Conservation (phyloP, 2,888 invertebrate genomes). For the Caenorhabditis sp. region DNA sequence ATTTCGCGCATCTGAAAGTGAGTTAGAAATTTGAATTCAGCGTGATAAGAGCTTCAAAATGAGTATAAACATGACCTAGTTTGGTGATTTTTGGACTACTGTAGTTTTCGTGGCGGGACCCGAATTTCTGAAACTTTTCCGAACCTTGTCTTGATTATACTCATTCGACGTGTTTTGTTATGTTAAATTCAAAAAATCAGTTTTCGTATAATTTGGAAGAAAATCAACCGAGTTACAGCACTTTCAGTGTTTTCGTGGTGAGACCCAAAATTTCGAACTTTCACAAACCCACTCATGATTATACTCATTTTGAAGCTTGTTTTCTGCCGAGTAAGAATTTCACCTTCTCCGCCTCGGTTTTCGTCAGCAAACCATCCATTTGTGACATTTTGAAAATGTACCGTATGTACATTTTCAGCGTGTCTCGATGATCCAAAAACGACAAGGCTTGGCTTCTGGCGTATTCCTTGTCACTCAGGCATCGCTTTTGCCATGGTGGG, state of each 20-base stretch:
- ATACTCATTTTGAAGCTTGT: neutral
- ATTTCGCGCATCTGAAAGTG: slow-evolving; percentile 1
- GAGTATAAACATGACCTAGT: too few relatives aligned
- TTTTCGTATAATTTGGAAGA: neutral
- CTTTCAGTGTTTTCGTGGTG: neutral
- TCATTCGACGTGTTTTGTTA: too few relatives aligned
- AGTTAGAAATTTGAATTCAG: neutral
- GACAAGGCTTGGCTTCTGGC: slow-evolving; percentile 1
- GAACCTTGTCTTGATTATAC: too few relatives aligned
- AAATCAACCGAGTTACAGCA: too few relatives aligned
- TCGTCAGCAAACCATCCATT: neutral
- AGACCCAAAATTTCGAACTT: neutral
- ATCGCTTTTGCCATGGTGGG: neutral
- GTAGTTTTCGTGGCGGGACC: too few relatives aligned
- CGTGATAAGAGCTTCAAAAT: too few relatives aligned
- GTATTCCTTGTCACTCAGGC: slow-evolving; percentile 1
- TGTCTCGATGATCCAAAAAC: slow-evolving; percentile 8
- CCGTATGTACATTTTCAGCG: slow-evolving; percentile 16
- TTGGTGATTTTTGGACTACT: neutral
- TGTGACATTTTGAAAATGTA: slow-evolving; percentile 11
- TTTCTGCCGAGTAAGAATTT: neutral
- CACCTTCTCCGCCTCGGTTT: slow-evolving; percentile 8
- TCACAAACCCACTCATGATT: neutral
- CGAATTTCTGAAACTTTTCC: neutral
- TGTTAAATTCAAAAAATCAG: too few relatives aligned